Evolutionary conservation across 37 sponge, comb jelly and placozoan species (phyloP), one percentile per base, ranked within the genome.

Genomic region (Theonella swinhoei): DNA sequence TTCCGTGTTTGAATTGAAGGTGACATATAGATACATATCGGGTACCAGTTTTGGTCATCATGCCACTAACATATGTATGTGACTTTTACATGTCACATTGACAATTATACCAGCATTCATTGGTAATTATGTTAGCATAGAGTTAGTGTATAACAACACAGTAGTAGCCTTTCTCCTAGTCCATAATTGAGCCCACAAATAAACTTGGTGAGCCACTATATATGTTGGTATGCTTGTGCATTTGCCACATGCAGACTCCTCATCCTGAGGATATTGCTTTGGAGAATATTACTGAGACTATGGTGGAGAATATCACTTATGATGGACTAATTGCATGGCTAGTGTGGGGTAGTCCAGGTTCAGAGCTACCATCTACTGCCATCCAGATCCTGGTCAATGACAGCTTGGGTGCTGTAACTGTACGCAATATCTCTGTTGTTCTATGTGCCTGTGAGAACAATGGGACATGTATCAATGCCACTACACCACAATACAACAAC

Each of bases 401-500:
- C 74, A 25, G 26, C 24, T 75, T 38, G 22, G 80, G 68, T 39
- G 82, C 60, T 0, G 19, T 47, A 11, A 33, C 78, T 9, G 1
- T 25, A 19, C 35, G 61, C 40, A 60, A 43, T 1, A 34, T 82
- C 47, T 88, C 88, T 26, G 64, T 88, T 19, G 64, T 82, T 8
- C 82, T 88, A 9, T 88, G 88, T 41, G 62, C 25, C 1, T 88
- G 88, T 81, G 36, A 22, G 7, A 88, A 81, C 39, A 67, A 67
- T 69, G 83, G 82, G 7, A 75, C 30, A 11, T 88, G 88, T 62
- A 20, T 35, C 25, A 26, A 38, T 3, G 69, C n/a, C 40, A 67
- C 37, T 32, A 11, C 70, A 36, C 64, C 28, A 17, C 62, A 62
- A 41, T 22, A 74, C 30, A 38, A 29, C 17, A 66, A 8, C 31